Conservation (phyloP, 2,797 vertebrate genomes). For the Sebastes oblongus region DNA sequence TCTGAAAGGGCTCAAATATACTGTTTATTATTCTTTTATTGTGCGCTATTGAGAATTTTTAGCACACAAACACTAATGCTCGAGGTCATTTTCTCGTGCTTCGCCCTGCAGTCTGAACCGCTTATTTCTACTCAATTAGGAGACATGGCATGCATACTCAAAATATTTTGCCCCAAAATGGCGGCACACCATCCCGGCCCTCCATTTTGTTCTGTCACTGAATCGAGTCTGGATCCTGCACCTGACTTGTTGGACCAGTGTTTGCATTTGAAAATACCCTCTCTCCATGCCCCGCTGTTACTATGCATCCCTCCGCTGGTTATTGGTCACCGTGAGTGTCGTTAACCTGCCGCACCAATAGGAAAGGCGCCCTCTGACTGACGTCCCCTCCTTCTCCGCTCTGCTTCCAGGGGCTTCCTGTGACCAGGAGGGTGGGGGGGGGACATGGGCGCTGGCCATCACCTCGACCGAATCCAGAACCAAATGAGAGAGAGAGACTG, state of each 20-base stretch:
- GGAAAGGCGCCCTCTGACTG: conserved; percentile 12
- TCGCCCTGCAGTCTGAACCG: conserved; percentile 16
- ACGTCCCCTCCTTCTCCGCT: conserved; percentile 49
- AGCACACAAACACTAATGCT: conserved; percentile 28
- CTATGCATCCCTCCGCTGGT: conserved; percentile 59
- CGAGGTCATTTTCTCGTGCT: conserved; percentile 41
- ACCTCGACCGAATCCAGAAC: conserved; percentile 57
- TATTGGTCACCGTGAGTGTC: conserved; percentile 60
- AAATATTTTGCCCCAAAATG: conserved; percentile 79
- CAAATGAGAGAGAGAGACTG: conserved; percentile 51
- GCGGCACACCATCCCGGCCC: conserved; percentile 64
- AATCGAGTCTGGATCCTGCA: conserved; percentile 71
- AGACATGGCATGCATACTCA: conserved; percentile 56
- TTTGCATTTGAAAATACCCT: conserved; percentile 73
- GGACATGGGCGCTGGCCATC: conserved; percentile 63
- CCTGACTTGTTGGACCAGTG: conserved; percentile 73
- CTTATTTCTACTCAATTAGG: conserved; percentile 54
- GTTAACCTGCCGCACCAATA: conserved; percentile 68
- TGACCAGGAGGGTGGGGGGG: conserved; percentile 25
- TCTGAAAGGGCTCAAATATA: conserved; percentile 26
- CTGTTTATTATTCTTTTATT: conserved; percentile 56
- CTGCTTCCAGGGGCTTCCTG: conserved; percentile 71
- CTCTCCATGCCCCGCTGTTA: conserved; percentile 70
- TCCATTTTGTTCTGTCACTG: conserved; percentile 78
- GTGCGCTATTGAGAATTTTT: neutral